Evolutionary conservation across 92 coral and sea anemone genomes (phyloP), one percentile per base, ranked within the genome.

Genomic region (Plumapathes pennacea): DNA sequence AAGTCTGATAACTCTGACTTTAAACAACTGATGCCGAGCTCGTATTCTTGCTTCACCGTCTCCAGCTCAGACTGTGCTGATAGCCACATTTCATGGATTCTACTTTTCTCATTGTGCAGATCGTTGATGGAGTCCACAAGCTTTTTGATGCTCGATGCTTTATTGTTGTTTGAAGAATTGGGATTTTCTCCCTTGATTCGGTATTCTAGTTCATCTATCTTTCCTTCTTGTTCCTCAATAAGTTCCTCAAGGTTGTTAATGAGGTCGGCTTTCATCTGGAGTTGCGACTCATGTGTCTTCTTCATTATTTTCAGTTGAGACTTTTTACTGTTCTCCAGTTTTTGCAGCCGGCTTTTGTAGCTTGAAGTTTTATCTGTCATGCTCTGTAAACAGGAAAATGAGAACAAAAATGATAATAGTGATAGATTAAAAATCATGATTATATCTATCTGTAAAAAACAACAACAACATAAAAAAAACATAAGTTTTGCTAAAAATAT

Each of bases 51-150:
- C 26, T 79, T 76, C 2, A 72, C 74, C 45, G 65, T 67, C 39
- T 92, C 98, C 10, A 92, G 85, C 60, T 92, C 96, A 0, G 98
- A 84, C 74, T 89, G 96, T 0, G 89, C 79, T 2, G 96, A 84
- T 22, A 92, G 84, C 86, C 87, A 73, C 5, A 81, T 69, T 60
- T 89, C 98, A 42, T 85, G 68, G 28, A 84, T 75, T 24, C 90
- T 69, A 50, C 76, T 89, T 62, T 91, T 91, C 40, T 91, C 96
- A 11, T 64, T 50, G 45, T 82, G 90, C 1, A 91, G 62, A 23
- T 74, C 82, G 48, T 81, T 91, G 34, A 91, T 83, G 0, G 96
- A 78, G 54, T 91, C 90, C 11, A 91, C 96, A 3, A 91, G 88
- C 30, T 87, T 87, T 37, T 66, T 64, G 7, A 87, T 72, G 27